Evolutionary conservation across 2,797 vertebrate genomes (phyloP).

Genomic region (Parambassis ranga): DNA sequence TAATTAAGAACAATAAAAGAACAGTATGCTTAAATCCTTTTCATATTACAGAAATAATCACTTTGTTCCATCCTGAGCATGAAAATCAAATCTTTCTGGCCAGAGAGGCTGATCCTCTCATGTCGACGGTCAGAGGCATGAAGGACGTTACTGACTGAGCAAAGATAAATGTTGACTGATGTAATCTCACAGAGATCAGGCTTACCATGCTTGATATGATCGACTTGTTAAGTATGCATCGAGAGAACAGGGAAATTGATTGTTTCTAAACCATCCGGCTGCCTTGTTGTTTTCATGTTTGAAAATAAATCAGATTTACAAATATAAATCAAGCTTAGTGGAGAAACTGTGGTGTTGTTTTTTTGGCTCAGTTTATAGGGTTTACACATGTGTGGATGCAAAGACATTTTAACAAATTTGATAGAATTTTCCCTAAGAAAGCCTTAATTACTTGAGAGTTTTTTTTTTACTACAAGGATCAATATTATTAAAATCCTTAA

Average conservation of each 20-base stretch:
- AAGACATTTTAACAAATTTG: too few relatives aligned
- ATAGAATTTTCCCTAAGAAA: too few relatives aligned
- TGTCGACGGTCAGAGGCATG: slow-evolving; percentile 12
- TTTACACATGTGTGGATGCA: too few relatives aligned
- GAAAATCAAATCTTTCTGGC: slow-evolving; percentile 30
- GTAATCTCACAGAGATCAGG: slow-evolving; percentile 13
- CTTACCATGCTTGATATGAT: slow-evolving; percentile 1
- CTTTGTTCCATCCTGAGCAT: background rate
- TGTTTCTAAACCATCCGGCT: background rate
- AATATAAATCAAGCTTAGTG: too few relatives aligned
- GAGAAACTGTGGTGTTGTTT: too few relatives aligned
- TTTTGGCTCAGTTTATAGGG: too few relatives aligned
- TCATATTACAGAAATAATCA: slow-evolving; percentile 6
- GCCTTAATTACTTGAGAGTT: too few relatives aligned
- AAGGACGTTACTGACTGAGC: slow-evolving; percentile 15
- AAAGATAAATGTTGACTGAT: slow-evolving; percentile 39
- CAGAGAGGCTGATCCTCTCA: slow-evolving; percentile 13
- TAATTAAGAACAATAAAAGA: background rate
- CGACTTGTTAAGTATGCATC: background rate
- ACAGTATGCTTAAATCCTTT: background rate
- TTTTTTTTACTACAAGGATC: too few relatives aligned
- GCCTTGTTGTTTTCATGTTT: too few relatives aligned
- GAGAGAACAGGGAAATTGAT: background rate
- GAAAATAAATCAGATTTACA: too few relatives aligned
- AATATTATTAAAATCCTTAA: too few relatives aligned